Base-by-base conservation (phyloP, 2,888 invertebrate species). In the Aradus depressus region DNA sequence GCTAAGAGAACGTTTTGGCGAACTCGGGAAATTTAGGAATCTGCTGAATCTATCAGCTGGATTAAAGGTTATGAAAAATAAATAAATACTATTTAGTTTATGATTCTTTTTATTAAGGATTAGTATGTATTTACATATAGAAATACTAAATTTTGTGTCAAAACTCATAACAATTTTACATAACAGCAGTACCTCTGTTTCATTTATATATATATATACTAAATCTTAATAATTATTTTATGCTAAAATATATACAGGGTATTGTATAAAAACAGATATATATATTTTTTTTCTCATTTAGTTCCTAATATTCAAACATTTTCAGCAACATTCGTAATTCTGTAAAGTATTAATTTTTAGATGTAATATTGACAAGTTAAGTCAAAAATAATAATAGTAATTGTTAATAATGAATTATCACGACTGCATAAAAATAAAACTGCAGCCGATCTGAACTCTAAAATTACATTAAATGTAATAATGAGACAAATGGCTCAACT, bases 61-160 rank as follows among this genome's bases (percentile, higher is more conserved):
- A n/a, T n/a, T 28, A 28, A 28, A 12, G 28, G 8, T 28, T 12
- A 28, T 28, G 8, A 28, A 28, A 28, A 28, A 37, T 37, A 37
- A 28, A 28, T 28, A 28, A 28, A 28, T 10, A 28, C 6, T 37
- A 12, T 6, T 6, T 12, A 42, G 50, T 32, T 50, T 50, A 42
- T 25, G 42, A 35, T 51, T 51, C 26, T 43, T 49, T 56, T 58
- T 58, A 55, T 51, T 56, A 53, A 38, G 51, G 53, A 58, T 59
- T 59, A 59, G 59, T 59, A 58, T 56, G 51, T 53, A 59, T 59
- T 52, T 59, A 59, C 59, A 59, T 57, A 59, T 57, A 57, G 51
- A n/a, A n/a, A n/a, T 57, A 51, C 57, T 58, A 53, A 43, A 56
- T 48, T 51, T 53, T 51, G 28, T 50, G 38, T 42, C 38, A 54